phyloP scores from a whole-genome alignment of 2,888 invertebrate genomes.

The Tiphia femorata region DNA sequence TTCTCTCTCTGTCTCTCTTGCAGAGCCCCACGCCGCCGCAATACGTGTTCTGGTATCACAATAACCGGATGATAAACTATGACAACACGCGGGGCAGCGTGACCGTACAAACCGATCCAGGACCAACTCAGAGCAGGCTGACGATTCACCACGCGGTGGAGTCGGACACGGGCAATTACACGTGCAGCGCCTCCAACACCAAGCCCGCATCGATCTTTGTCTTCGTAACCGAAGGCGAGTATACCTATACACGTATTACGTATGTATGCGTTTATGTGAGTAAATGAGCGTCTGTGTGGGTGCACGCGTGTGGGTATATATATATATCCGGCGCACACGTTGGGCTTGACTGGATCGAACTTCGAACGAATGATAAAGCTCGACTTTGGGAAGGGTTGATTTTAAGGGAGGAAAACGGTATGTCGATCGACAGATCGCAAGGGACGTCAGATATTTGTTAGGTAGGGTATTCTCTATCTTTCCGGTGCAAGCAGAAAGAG shows the following conservation, averaged over 20 bases:
- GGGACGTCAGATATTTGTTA: no score
- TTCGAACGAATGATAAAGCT: no score
- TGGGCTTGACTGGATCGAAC: no score
- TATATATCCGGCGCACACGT: no score
- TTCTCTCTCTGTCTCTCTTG: conserved; percentile 55
- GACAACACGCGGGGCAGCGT: conserved; percentile 87
- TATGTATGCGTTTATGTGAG: not conserved
- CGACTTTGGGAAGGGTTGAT: no score
- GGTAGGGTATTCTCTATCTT: no score
- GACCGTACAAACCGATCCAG: conserved; percentile 86
- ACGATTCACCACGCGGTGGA: conserved; percentile 86
- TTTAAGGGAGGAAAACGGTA: no score
- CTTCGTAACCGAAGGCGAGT: conserved; percentile 90
- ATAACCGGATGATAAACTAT: conserved; percentile 94
- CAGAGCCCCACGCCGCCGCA: conserved; percentile 93
- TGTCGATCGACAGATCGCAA: no score
- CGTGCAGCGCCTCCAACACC: conserved; percentile 90
- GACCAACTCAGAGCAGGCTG: conserved; percentile 87
- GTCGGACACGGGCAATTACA: conserved; percentile 91
- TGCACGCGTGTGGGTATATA: not conserved
- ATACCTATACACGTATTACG: no score
- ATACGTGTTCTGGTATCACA: conserved; percentile 96
- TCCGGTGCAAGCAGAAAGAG: no score
- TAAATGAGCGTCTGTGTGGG: not conserved
- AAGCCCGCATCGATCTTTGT: conserved; percentile 91